Conservation (phyloP, 2,113 vertebrate genomes). For the Dryoscopus gambensis region DNA sequence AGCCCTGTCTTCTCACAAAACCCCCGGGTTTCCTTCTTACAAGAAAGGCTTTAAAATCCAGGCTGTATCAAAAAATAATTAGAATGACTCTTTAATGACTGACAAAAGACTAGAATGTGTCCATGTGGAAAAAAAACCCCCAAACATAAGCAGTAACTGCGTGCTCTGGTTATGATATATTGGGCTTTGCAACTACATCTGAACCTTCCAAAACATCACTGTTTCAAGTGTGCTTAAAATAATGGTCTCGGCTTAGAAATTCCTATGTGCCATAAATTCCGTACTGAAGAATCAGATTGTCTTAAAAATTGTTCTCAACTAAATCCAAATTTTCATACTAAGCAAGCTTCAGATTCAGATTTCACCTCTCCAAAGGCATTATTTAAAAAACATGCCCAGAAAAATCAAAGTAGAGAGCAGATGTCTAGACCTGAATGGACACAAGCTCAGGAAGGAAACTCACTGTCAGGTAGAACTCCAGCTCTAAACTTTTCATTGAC, state of each 20-base stretch:
- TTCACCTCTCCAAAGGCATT: not conserved
- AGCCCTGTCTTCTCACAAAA: not conserved
- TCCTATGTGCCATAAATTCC: not conserved
- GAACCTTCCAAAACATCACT: not conserved
- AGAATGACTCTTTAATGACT: not conserved
- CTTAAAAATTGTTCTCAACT: not conserved
- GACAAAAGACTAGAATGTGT: not conserved
- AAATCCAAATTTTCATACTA: not conserved
- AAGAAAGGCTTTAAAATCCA: not conserved
- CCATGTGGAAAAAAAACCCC: too few species aligned
- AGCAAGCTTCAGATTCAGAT: not conserved
- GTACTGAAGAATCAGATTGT: not conserved
- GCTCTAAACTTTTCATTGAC: not conserved
- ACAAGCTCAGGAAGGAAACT: not conserved
- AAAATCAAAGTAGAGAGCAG: not conserved
- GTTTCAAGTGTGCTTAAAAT: not conserved
- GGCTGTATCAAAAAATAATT: not conserved
- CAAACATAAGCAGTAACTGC: not conserved
- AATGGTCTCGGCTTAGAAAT: not conserved
- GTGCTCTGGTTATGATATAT: not conserved
- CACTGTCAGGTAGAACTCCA: not conserved
- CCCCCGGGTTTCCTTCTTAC: not conserved
- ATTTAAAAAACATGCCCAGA: not conserved
- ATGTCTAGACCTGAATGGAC: not conserved
- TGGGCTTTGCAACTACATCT: not conserved